Percentiles rank a stretch among this genome's conserved stretches.
Evolutionary conservation across 1,140 invertebrate species (phyloP).

Genomic region (Daktulosphaira vitifoliae): DNA sequence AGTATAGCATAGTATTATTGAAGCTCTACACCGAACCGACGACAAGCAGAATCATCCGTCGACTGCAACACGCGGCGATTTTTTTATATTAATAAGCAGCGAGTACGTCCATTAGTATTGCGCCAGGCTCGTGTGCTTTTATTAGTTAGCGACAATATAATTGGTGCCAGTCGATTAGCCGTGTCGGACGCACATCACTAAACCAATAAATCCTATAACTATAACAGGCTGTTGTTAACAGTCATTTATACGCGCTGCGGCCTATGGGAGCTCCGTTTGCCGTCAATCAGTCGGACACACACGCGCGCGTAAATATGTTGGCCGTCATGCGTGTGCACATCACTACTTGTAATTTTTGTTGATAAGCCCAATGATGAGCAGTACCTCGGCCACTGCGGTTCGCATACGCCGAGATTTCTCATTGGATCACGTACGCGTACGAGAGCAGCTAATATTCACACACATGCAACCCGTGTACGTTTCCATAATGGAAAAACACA

Average conservation of each 20-base stretch:
- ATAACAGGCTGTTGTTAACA: too few relatives aligned
- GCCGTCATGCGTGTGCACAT: too few relatives aligned
- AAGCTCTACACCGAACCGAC: too few relatives aligned
- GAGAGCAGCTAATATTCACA: slow-evolving; percentile 1
- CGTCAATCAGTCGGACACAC: slow-evolving; percentile 2
- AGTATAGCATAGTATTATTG: too few relatives aligned
- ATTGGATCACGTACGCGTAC: slow-evolving; percentile 20
- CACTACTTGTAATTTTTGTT: neutral
- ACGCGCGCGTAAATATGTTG: too few relatives aligned
- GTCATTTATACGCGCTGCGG: too few relatives aligned
- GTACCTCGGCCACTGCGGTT: neutral
- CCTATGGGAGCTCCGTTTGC: neutral
- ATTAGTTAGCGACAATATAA: too few relatives aligned
- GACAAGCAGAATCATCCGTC: too few relatives aligned
- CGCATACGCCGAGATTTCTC: neutral
- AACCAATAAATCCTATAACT: slow-evolving; percentile 15
- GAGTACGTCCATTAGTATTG: too few relatives aligned
- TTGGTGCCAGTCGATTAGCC: neutral
- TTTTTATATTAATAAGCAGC: too few relatives aligned
- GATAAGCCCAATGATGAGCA: neutral
- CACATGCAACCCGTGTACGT: neutral
- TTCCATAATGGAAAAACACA: slow-evolving; percentile 20
- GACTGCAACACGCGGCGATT: too few relatives aligned
- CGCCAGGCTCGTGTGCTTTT: too few relatives aligned
- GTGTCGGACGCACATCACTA: neutral